Base-by-base conservation (phyloP, 2,888 invertebrate species). In the Patella caerulea region DNA sequence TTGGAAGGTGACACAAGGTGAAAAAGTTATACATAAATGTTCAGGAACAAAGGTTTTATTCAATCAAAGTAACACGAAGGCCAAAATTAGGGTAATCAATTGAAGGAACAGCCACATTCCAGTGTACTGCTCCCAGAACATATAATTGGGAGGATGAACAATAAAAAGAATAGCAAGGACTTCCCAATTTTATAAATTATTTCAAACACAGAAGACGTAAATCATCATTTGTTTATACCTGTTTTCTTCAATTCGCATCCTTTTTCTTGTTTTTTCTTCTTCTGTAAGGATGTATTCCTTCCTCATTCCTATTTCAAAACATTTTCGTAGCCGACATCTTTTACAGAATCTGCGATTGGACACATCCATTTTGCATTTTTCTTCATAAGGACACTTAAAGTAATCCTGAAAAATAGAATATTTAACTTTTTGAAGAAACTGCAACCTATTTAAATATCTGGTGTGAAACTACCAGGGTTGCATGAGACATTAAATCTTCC, bases 261-360 rank as follows among this genome's bases (percentile, higher is more conserved):
- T 93, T 90, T 98, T 98, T 75, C 89, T 81, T 79, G 88, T 87
- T 84, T 93, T 92, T 89, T 98, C 98, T 87, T 98, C 96, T 77
- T 98, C 98, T 0, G 98, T 97, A 95, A 99, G 96, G 19, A 99
- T 99, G 91, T 97, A 97, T 88, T 98, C 98, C 89, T 98, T 98
- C 83, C 97, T 95, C 99, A 99, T 99, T 1, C 99, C 99, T 80
- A 98, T 96, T 81, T 94, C 93, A 84, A 98, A 95, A 90, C 99
- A 99, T 91, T 98, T 99, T 88, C 96, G 96, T 79, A 99, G 93
- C 0, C 99, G 95, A 92, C 99, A 99, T 93, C 96, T 96, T 90
- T 99, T 99, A 92, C 99, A 99, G 91, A 99, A 99, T 52, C 98
- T 94, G 72, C 99, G 93, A 1, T 98, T 98, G 1, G 98, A 95